Conservation (phyloP, 2,797 vertebrate species). For the Galagoides demidoff region DNA sequence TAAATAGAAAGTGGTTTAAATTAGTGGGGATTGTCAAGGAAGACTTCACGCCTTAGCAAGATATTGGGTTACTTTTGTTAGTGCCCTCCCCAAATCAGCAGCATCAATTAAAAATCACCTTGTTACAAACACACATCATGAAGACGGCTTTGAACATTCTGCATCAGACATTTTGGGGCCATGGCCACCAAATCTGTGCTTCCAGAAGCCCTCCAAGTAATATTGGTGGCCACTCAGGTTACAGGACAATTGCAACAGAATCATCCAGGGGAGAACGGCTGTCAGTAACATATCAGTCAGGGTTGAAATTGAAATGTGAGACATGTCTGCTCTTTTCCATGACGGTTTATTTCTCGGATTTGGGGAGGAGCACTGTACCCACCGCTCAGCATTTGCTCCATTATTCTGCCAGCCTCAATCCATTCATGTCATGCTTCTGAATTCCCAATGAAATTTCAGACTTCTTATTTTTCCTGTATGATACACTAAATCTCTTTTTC, state of each 20-base stretch:
- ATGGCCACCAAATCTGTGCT: not conserved
- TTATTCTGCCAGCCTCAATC: not conserved
- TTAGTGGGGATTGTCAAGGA: not conserved
- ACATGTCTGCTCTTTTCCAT: no score
- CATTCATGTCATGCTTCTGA: no score
- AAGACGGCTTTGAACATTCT: not conserved
- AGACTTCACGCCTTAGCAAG: not conserved
- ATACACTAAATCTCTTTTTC: not conserved
- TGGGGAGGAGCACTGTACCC: rapidly evolving
- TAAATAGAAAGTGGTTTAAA: not conserved
- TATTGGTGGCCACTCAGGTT: not conserved
- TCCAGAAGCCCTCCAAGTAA: not conserved
- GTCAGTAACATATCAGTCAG: not conserved
- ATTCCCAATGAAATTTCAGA: not conserved
- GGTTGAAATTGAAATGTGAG: not conserved
- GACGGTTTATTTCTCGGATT: not conserved
- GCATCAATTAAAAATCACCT: not conserved
- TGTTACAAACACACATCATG: not conserved
- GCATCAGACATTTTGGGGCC: not conserved
- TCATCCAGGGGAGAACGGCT: not conserved
- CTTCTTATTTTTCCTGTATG: not conserved
- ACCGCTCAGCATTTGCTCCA: no score
- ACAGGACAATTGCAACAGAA: not conserved
- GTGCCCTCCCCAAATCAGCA: not conserved
- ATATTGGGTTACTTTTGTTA: not conserved